Evolutionary conservation across 1,140 invertebrate species (phyloP), one percentile per base, ranked within the genome.

Genomic region (Phthorimaea operculella): DNA sequence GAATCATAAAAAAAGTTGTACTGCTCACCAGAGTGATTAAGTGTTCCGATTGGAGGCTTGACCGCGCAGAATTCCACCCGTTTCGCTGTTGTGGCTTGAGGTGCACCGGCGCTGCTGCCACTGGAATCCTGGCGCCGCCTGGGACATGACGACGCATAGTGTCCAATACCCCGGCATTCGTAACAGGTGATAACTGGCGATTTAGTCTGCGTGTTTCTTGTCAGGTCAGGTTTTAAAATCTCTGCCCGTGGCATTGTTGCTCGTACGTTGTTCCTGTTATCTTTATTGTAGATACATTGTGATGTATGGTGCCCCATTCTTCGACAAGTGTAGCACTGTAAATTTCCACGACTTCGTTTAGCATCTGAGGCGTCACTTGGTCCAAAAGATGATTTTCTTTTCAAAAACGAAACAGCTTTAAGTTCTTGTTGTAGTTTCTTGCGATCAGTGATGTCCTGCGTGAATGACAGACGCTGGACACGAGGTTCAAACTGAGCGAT

Each of bases 341-440:
- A 11, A 14, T 12, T 21, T 1, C 10, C 10, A 14, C 47, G 47
- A 21, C 11, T 12, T 49, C 17, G 11, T 11, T 49, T 49, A 4
- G 18, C 15, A 18, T 49, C 47, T 17, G n/a, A 18, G 47, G 9
- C 17, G 5, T 49, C 17, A 18, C 17, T 11, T 11, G 10, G 3
- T 17, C 10, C n/a, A 11, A 17, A 21, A 21, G 47, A 16, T 17
- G 18, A 1, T 21, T 49, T 49, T 49, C 45, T 14, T 16, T 49
- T 49, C 47, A 49, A 14, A 49, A 49, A 49, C 4, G 47, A 49
- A 18, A 49, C 47, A 49, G 47, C 47, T 18, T 18, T 16, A 2
- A 49, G 18, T 11, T 49, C 47, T 49, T 49, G 47, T 18, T 49
- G 47, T 49, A 49, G 15, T 11, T 49, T 11, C 4, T 49, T 49